Percentiles rank a stretch among this genome's conserved stretches.
Evolutionary conservation across 1,140 invertebrate species (phyloP).

Genomic region (Archivesica marissinica): DNA sequence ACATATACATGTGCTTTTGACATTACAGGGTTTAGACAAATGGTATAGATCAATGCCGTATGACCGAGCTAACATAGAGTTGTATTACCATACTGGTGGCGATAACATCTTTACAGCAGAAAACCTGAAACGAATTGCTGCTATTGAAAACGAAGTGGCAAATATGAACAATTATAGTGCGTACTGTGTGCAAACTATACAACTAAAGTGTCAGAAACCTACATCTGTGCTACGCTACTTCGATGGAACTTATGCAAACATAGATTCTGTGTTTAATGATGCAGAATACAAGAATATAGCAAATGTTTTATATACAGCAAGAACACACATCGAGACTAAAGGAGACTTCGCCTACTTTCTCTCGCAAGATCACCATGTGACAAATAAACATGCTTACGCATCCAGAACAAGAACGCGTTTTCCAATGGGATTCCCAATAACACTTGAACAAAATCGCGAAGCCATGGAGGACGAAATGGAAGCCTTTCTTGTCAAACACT

Average conservation of each 20-base stretch:
- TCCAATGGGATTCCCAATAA: conserved; percentile 27
- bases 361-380: conserved; percentile 36
- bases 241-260: conserved; percentile 59
- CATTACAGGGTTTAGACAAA: conserved; percentile 41
- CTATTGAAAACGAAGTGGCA: conserved; percentile 58
- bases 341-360: conserved; percentile 53
- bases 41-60: conserved; percentile 54
- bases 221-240: conserved; percentile 67
- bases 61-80: conserved; percentile 37
- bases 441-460: background rate
- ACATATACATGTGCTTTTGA: too few species aligned
- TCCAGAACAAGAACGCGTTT: conserved; percentile 35
- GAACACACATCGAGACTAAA: conserved; percentile 51
- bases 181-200: conserved; percentile 55
- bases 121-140: conserved; percentile 52
- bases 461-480: conserved; percentile 47
- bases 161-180: conserved; percentile 37
- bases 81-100: conserved; percentile 54
- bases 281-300: conserved; percentile 62
- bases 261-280: conserved; percentile 66
- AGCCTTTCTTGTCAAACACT: conserved; percentile 1
- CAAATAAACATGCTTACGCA: background rate
- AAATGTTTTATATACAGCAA: conserved; percentile 56
- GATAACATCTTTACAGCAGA: conserved; percentile 64
- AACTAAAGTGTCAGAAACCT: conserved; percentile 46